These are phyloP conservation scores for Cephus sareptanus DNA, from an alignment of 2,888 invertebrate genomes.

Conservation along the genomic window DNA sequence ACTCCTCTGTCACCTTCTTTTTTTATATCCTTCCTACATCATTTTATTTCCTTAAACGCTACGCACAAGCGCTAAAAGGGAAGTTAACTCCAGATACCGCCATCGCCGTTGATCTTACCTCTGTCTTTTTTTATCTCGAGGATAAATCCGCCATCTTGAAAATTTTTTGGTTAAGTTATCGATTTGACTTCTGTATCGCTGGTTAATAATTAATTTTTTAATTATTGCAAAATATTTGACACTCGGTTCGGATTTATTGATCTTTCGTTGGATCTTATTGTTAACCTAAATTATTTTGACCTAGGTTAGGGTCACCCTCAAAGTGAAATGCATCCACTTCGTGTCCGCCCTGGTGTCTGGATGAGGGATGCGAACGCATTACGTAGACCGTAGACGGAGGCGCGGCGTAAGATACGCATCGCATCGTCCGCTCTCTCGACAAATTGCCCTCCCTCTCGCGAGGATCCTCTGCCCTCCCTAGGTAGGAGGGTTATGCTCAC, in stretches of 20 bases:
- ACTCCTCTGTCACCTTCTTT: slow-evolving; percentile 21
- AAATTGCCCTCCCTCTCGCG: slow-evolving; percentile 52
- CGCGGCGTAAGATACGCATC: slow-evolving; percentile 58
- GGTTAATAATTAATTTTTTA: no score
- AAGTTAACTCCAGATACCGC: no score
- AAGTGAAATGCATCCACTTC: not conserved
- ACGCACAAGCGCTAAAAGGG: no score
- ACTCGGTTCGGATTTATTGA: not conserved
- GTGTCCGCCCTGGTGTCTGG: slow-evolving; percentile 34
- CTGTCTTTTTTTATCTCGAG: no score
- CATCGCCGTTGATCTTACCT: no score
- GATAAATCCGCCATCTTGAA: no score
- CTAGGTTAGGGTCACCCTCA: not conserved
- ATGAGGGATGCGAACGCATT: slow-evolving; percentile 52
- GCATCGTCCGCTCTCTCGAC: slow-evolving; percentile 49
- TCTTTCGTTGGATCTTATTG: not conserved
- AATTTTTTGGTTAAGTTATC: no score
- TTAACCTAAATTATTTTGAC: not conserved
- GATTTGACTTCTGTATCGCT: no score
- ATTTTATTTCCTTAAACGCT: not conserved
- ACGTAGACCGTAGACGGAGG: slow-evolving; percentile 52
- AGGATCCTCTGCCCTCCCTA: slow-evolving; percentile 20
- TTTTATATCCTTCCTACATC: slow-evolving; percentile 4
- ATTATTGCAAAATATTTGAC: no score
- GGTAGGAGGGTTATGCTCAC: slow-evolving; percentile 23